Evolutionary conservation across 2,888 invertebrate species (phyloP).

Genomic region (Chrysolina haemoptera): DNA sequence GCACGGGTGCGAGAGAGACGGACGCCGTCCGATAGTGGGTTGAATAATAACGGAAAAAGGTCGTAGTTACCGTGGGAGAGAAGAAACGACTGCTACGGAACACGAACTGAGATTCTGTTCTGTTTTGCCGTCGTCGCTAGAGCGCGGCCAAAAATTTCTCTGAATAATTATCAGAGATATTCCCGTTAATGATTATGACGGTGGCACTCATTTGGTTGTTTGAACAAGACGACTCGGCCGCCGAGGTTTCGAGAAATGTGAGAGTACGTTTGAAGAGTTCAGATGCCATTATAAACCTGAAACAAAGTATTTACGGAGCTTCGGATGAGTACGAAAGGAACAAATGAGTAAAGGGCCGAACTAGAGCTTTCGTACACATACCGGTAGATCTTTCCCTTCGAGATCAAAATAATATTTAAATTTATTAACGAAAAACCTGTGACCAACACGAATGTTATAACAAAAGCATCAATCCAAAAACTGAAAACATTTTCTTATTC

Average conservation of each 20-base stretch:
- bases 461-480: too few relatives aligned
- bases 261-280: too few relatives aligned
- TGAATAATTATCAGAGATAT: slow-evolving; percentile 18
- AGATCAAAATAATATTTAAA: too few relatives aligned
- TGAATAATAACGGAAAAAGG: slow-evolving; percentile 54
- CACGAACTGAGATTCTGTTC: slow-evolving; percentile 32
- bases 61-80: slow-evolving; percentile 58
- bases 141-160: slow-evolving; percentile 20
- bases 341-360: too few relatives aligned
- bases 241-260: background rate
- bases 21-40: slow-evolving; percentile 45
- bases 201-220: background rate
- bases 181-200: slow-evolving; percentile 17
- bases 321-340: too few relatives aligned
- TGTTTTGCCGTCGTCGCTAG: slow-evolving; percentile 12
- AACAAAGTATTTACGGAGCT: too few relatives aligned
- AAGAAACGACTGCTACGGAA: slow-evolving; percentile 40
- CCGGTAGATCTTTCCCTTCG: too few relatives aligned
- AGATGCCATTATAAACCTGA: too few relatives aligned
- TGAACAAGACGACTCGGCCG: background rate
- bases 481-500: too few relatives aligned
- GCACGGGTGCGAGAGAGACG: slow-evolving; percentile 39
- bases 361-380: too few relatives aligned
- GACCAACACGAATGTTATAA: too few relatives aligned
- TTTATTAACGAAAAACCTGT: too few relatives aligned